A percentile compares a stretch with the other conserved stretches of the same genome.
phyloP scores from a whole-genome alignment of 2,797 vertebrate genomes.

The Furcifer pardalis region DNA sequence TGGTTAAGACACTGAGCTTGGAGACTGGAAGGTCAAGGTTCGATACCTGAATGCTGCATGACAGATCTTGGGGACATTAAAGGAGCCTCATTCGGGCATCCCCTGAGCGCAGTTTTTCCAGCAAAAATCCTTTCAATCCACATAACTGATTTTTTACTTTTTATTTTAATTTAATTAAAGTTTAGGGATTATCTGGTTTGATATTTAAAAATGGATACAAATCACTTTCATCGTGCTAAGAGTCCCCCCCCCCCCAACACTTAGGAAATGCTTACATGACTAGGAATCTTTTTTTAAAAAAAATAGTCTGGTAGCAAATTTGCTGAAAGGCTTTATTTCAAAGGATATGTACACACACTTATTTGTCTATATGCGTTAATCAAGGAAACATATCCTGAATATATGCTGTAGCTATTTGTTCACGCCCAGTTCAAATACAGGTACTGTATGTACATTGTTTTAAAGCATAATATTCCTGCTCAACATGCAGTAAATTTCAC shows the following conservation, averaged over 20 bases:
- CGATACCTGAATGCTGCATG: too few species aligned
- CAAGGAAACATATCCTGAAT: neutral
- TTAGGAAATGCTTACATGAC: neutral
- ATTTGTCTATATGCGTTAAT: neutral
- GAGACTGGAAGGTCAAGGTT: too few species aligned
- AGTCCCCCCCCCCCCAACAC: too few species aligned
- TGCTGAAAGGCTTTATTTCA: neutral
- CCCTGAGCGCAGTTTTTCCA: too few species aligned
- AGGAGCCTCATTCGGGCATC: too few species aligned
- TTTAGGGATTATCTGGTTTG: neutral
- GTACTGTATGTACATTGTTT: neutral
- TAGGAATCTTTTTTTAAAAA: neutral
- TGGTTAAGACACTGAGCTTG: too few species aligned
- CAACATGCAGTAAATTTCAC: slow-evolving; percentile 29
- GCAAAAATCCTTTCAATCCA: too few species aligned
- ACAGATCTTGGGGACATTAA: too few species aligned
- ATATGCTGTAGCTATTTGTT: neutral
- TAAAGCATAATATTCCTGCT: neutral
- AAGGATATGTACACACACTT: neutral
- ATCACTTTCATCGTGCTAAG: neutral
- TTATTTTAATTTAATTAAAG: neutral
- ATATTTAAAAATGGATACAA: neutral
- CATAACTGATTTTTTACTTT: neutral
- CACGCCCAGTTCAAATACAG: neutral
- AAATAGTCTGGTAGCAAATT: neutral